Conservation (phyloP, 2,888 invertebrate species). For the Drosophila koepferae region DNA sequence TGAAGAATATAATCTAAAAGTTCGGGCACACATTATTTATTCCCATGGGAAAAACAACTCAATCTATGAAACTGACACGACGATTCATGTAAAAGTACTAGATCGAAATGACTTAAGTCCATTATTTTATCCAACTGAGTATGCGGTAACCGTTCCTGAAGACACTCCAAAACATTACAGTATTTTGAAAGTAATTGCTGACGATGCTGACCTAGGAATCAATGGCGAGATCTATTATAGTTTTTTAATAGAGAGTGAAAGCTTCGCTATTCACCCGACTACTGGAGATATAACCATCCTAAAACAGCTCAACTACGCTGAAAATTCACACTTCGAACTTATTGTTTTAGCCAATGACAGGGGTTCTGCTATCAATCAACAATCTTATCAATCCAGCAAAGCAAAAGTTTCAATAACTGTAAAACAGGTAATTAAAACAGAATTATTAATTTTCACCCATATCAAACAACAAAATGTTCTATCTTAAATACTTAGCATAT, state of each 20-base stretch:
- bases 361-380: conserved; percentile 87
- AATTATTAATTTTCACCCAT: no score
- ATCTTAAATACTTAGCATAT: not conserved
- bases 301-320: conserved; percentile 90
- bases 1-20: conserved; percentile 92
- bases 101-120: conserved; percentile 97
- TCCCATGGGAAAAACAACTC: conserved; percentile 86
- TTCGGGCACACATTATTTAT: conserved; percentile 89
- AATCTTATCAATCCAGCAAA: conserved; percentile 88
- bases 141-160: conserved; percentile 94
- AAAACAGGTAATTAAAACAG: conserved; percentile 85
- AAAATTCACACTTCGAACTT: conserved; percentile 90
- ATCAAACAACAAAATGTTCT: no score
- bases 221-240: conserved; percentile 99
- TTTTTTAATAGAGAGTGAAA: conserved; percentile 91
- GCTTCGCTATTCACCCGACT: conserved; percentile 97
- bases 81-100: conserved; percentile 89
- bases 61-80: conserved; percentile 89
- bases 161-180: conserved; percentile 94
- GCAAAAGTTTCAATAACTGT: conserved; percentile 92
- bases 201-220: conserved; percentile 97
- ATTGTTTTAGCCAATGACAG: conserved; percentile 94
- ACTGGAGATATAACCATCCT: conserved; percentile 95
- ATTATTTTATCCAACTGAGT: conserved; percentile 95
- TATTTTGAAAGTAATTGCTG: conserved; percentile 92